Conservation (phyloP, 2,888 invertebrate genomes). For the Drosophila multiciliata region DNA sequence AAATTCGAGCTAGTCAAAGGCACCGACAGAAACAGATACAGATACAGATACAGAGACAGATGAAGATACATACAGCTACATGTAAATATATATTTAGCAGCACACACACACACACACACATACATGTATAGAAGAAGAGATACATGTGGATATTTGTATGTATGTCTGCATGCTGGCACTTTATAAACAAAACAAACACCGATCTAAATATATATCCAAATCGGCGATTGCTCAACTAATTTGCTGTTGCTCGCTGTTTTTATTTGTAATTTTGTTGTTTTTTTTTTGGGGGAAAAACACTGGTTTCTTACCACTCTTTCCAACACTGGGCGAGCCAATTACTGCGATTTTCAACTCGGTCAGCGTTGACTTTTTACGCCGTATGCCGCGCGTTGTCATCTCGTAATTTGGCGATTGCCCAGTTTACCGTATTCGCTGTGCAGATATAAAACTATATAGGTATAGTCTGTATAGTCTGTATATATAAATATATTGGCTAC, state of each 20-base stretch:
- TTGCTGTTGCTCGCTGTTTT: slow-evolving; percentile 68
- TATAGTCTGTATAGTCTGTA: slow-evolving; percentile 7
- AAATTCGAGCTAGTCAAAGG: slow-evolving; percentile 45
- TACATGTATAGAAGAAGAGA: slow-evolving; percentile 27
- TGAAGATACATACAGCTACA: slow-evolving; percentile 16
- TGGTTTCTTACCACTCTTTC: slow-evolving; percentile 92
- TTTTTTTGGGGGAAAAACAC: slow-evolving; percentile 8
- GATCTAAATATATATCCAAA: slow-evolving; percentile 74
- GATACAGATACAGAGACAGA: slow-evolving; percentile 27
- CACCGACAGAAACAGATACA: slow-evolving; percentile 29
- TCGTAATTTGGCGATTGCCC: slow-evolving; percentile 45
- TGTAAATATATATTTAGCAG: slow-evolving; percentile 27
- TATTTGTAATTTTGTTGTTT: background rate
- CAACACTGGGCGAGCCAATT: slow-evolving; percentile 94
- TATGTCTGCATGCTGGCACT: slow-evolving; percentile 64
- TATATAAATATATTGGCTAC: slow-evolving; percentile 24
- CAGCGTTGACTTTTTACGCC: slow-evolving; percentile 95
- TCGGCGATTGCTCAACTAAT: slow-evolving; percentile 79
- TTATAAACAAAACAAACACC: slow-evolving; percentile 79
- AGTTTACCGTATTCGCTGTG: slow-evolving; percentile 35
- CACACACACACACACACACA: slow-evolving; percentile 1
- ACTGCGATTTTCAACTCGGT: slow-evolving; percentile 96
- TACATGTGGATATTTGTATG: slow-evolving; percentile 9
- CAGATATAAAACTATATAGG: slow-evolving; percentile 17
- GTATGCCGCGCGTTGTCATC: slow-evolving; percentile 92